Base-by-base conservation (phyloP, 2,888 invertebrate species). In the Drosophila mercatorum region DNA sequence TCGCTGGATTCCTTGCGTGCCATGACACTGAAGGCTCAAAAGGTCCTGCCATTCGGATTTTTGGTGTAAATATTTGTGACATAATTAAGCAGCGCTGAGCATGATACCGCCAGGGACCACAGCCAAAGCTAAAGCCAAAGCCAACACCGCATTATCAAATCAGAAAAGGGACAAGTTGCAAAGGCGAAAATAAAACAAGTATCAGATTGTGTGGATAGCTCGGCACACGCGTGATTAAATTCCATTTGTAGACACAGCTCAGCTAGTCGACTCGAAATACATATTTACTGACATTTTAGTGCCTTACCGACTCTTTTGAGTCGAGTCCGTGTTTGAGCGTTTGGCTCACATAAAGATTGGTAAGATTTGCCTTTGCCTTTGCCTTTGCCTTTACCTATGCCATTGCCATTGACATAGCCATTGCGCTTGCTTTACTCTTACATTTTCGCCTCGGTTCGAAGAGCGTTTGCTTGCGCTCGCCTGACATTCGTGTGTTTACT, bases 51-150 rank as follows among this genome's bases (percentile, higher is more conserved):
- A 64, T 63, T 72, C 61, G 51, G 58, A 31, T 69, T 68, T 65
- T 75, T 70, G 88, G 85, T 87, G 89, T 87, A 89, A 87, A 89
- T 87, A 89, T 87, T 87, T 87, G 86, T 88, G 88, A 89, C 86
- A 86, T 86, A 86, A 87, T 87, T 87, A 87, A 88, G 89, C 80
- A 66, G 68, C 66, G 78, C 75, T 74, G 66, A 67, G 71, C 77
- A 68, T 80, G 80, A 80, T 75, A 75, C 68, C 71, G 63, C 65
- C 72, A 69, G 68, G 67, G 74, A 76, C 78, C 44, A 44, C 10
- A 12, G 26, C 46, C 44, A 44, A 5, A 22, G 36, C 28, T 31
- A 22, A 14, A 12, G 26, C 46, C 44, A 44, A 5, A 22, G 36
- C 28, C 49, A 22, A 14, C 49, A 52, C 46, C 59, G 68, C 74